Base-by-base conservation (phyloP, 2,888 invertebrate genomes). In the Deilephila porcellus region DNA sequence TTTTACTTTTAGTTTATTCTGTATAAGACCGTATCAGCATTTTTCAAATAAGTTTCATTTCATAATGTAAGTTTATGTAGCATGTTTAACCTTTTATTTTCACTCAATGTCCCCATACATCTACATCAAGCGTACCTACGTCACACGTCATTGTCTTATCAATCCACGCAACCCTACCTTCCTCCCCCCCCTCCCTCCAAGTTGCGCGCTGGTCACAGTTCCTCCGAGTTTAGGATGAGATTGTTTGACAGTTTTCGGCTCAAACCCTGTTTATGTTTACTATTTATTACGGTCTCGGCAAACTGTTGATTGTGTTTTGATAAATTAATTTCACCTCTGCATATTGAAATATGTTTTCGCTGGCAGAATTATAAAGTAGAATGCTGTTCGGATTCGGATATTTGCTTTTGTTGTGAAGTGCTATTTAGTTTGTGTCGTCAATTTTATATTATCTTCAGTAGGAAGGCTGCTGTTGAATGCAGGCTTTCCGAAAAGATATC, bases 181-280 rank as follows among this genome's bases (percentile, higher is more conserved):
- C 20, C 37, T 2, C 45, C 37, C 37, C 37, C 45, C 11, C 14
- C 11, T 45, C 45, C 14, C 45, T 29, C 62, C n/a, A 81, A 81
- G 75, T 82, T 83, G 72, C 45, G 70, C 73, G 77, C 77, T 72
- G 75, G 74, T 77, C 80, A 76, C 79, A 80, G 78, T 81, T 84
- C 78, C 78, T 74, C 76, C 56, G 74, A 82, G 79, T 81, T 81
- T 78, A 76, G 79, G 80, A 81, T 79, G 83, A 81, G 80, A 81
- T 83, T 86, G 84, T 86, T 86, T 84, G 88, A 86, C 88, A 89
- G 87, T 86, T 88, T 84, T 81, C 80, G 85, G 84, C 74, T 53
- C 32, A 25, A 62, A 53, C 70, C 72, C 59, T 60, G 53, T 62
- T 67, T 79, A 76, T 78, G 75, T 77, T 78, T 73, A 71, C 71